Evolutionary conservation across 2,888 invertebrate species (phyloP).

Genomic region (Napeogenes sylphis): DNA sequence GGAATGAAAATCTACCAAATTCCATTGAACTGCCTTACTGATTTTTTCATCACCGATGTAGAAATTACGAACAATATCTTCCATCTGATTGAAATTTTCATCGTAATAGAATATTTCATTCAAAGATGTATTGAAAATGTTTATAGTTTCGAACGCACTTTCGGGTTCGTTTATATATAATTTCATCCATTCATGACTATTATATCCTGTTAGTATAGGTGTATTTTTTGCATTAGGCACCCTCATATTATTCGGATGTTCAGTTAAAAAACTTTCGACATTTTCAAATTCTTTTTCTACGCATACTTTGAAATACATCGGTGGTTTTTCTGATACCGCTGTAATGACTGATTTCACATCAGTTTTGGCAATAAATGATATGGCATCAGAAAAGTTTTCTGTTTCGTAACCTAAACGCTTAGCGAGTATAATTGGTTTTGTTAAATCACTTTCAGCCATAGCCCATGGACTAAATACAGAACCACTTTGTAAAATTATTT

Average conservation of each 20-base stretch:
- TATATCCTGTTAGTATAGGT: conserved; percentile 52
- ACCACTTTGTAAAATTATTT: conserved; percentile 52
- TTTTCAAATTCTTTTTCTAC: conserved; percentile 40
- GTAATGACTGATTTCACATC: conserved; percentile 43
- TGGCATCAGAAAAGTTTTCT: conserved; percentile 38
- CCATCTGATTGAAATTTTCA: conserved; percentile 32
- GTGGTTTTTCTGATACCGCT: conserved; percentile 32
- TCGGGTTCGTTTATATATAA: conserved; percentile 27
- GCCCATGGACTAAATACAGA: conserved; percentile 34
- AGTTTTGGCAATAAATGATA: conserved; percentile 41
- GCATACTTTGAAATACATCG: conserved; percentile 39
- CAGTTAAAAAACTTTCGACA: conserved; percentile 36
- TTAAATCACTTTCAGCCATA: conserved; percentile 36
- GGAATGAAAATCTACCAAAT: conserved; percentile 42
- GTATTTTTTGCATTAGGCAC: conserved; percentile 42
- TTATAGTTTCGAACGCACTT: conserved; percentile 29
- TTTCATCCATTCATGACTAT: conserved; percentile 41
- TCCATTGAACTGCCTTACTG: conserved; percentile 28
- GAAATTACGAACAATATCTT: conserved; percentile 41
- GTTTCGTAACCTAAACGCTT: conserved; percentile 42
- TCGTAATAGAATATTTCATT: conserved; percentile 37
- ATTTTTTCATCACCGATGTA: conserved; percentile 49
- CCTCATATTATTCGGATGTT: conserved; percentile 39
- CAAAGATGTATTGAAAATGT: conserved; percentile 28
- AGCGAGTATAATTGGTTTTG: conserved; percentile 42